phyloP scores from a whole-genome alignment of 2,888 invertebrate species.

The Crossocerus cetratus region DNA sequence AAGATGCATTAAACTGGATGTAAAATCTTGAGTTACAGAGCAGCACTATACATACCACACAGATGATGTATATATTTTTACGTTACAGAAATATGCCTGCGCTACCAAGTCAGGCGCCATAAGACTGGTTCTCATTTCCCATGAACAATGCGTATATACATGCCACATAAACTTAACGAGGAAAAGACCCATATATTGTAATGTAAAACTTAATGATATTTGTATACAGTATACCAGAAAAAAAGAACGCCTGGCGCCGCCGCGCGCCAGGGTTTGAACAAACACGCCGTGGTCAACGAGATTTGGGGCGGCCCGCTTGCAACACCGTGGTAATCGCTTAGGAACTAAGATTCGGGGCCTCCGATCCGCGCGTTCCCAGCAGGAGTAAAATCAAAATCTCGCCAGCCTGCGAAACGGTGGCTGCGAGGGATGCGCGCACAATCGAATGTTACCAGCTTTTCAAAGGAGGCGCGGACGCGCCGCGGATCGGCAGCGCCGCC shows the following conservation, averaged over 20 bases:
- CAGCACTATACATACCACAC: slow-evolving; percentile 77
- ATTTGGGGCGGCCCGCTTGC: slow-evolving; percentile 66
- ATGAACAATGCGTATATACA: slow-evolving; percentile 76
- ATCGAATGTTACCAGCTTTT: too few relatives aligned
- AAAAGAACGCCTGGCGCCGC: slow-evolving; percentile 58
- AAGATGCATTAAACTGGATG: slow-evolving; percentile 70
- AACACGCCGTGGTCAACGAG: slow-evolving; percentile 63
- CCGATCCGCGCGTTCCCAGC: background rate
- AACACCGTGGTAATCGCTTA: slow-evolving; percentile 58
- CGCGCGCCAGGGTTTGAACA: slow-evolving; percentile 55
- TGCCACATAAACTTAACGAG: slow-evolving; percentile 69
- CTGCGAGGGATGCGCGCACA: too few relatives aligned
- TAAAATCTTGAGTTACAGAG: slow-evolving; percentile 78
- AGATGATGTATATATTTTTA: slow-evolving; percentile 78
- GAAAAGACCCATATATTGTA: slow-evolving; percentile 68
- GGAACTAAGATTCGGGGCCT: slow-evolving; percentile 6
- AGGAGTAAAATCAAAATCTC: background rate
- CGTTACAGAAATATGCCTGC: slow-evolving; percentile 77
- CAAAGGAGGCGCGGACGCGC: background rate
- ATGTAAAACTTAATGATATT: slow-evolving; percentile 75
- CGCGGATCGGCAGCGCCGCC: background rate
- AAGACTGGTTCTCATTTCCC: slow-evolving; percentile 78
- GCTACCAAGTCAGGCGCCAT: slow-evolving; percentile 72
- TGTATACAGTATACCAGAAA: slow-evolving; percentile 72
- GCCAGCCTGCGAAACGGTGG: background rate